A percentile compares a stretch with the other conserved stretches of the same genome.
These are phyloP conservation scores for Glareola pratincola DNA, from an alignment of 2,113 vertebrate species.

Conservation along the genomic window DNA sequence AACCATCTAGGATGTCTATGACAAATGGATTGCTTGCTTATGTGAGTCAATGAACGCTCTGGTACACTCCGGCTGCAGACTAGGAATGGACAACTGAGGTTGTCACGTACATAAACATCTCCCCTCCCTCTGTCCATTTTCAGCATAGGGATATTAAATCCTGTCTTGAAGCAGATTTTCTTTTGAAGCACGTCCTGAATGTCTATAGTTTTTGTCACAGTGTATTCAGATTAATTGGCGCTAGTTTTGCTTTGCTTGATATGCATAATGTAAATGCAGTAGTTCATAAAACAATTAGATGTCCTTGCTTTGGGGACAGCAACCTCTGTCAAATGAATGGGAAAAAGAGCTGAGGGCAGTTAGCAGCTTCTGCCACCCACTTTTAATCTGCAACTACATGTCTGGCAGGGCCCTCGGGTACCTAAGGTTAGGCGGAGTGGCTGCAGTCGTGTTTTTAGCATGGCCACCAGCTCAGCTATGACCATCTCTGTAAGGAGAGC, in stretches of 20 bases:
- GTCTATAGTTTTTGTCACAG: background rate
- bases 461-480: background rate
- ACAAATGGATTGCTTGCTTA: background rate
- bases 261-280: background rate
- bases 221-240: background rate
- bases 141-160: too few species aligned
- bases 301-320: accelerated
- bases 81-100: background rate
- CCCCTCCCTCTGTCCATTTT: background rate
- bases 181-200: background rate
- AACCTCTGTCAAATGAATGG: background rate
- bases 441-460: background rate
- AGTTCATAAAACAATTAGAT: background rate
- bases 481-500: accelerated
- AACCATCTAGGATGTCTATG: too few species aligned
- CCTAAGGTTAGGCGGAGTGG: background rate
- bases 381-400: background rate
- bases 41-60: background rate
- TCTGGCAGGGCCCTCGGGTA: background rate
- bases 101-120: background rate
- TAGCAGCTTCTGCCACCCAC: background rate
- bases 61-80: background rate
- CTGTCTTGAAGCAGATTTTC: background rate
- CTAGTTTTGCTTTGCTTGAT: background rate
- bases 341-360: background rate